Conservation (phyloP, 2,888 invertebrate species). For the Mesochorus sp. region DNA sequence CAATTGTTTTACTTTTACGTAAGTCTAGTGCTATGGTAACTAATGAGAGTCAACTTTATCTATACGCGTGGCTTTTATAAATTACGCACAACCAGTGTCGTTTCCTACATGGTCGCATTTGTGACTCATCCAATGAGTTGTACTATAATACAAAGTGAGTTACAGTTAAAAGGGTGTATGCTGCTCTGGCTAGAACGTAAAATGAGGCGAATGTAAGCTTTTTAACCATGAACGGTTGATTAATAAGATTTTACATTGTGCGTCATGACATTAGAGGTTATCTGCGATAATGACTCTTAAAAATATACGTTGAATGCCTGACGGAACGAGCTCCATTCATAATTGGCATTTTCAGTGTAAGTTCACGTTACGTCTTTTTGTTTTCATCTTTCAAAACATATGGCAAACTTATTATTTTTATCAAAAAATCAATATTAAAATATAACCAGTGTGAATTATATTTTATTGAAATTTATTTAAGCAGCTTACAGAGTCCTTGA, state of each 20-base stretch:
- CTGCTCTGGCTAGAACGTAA: neutral
- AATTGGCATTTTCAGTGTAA: neutral
- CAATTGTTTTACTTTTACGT: too few relatives aligned
- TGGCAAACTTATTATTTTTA: too few relatives aligned
- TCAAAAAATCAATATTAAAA: too few relatives aligned
- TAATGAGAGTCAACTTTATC: neutral
- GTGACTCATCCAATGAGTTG: neutral
- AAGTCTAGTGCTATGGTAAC: too few relatives aligned
- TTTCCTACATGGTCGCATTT: neutral
- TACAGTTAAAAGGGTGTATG: neutral
- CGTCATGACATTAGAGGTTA: neutral
- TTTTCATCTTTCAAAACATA: too few relatives aligned
- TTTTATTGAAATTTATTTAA: constrained; percentile 9
- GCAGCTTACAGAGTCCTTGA: neutral
- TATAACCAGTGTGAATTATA: too few relatives aligned
- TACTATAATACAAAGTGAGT: neutral
- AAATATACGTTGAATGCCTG: neutral
- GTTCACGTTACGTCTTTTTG: too few relatives aligned
- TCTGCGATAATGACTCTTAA: neutral
- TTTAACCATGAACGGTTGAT: neutral
- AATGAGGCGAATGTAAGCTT: neutral
- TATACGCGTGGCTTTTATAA: neutral
- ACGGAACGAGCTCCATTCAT: neutral
- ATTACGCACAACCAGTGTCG: neutral
- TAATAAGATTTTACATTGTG: neutral